Evolutionary conservation across 2,888 invertebrate genomes (phyloP).

Genomic region (Drosophila falleni): DNA sequence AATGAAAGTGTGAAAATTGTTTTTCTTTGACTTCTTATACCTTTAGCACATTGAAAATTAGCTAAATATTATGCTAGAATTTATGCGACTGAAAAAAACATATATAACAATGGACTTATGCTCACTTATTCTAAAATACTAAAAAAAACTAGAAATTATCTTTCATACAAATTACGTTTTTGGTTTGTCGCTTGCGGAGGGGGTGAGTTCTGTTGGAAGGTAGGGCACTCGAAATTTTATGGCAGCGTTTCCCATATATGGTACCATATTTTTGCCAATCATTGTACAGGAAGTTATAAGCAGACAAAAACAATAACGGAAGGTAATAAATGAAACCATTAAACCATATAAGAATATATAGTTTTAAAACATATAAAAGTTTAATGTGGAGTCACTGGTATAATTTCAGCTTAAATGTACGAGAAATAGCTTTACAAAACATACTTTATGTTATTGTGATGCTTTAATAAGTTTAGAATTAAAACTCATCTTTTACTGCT

Average conservation of each 20-base stretch:
- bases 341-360: background rate
- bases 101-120: background rate
- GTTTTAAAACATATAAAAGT: background rate
- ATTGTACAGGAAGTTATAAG: constrained; percentile 6
- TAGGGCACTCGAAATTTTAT: background rate
- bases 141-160: background rate
- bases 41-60: too few species aligned
- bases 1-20: too few species aligned
- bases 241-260: background rate
- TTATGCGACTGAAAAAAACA: background rate
- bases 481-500: background rate
- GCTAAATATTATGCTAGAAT: too few species aligned
- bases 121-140: background rate
- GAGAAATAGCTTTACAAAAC: background rate
- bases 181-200: background rate
- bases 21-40: too few species aligned
- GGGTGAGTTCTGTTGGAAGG: background rate
- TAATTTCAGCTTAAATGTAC: background rate
- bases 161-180: background rate
- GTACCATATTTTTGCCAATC: background rate
- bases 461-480: background rate
- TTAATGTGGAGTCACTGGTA: background rate
- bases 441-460: too few species aligned
- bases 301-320: background rate
- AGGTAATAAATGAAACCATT: constrained; percentile 10